Evolutionary conservation across 2,797 vertebrate species (phyloP).

Genomic region (Galago senegalensis): DNA sequence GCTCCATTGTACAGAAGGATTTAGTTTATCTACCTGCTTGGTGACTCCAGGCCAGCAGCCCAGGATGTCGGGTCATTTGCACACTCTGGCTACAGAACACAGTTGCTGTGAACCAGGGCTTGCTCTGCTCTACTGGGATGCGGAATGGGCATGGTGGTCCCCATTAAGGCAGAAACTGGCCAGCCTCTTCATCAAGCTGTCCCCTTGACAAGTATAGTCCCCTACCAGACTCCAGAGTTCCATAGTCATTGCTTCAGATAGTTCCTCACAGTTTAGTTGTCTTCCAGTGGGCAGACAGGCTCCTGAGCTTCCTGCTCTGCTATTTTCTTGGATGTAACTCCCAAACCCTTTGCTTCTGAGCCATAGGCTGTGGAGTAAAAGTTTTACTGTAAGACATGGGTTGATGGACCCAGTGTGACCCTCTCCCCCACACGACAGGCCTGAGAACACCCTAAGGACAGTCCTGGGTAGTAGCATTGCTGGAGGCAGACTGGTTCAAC

Average conservation of each 20-base stretch:
- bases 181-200: background rate
- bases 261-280: background rate
- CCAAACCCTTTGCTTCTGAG: background rate
- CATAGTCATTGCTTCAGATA: background rate
- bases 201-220: background rate
- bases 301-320: background rate
- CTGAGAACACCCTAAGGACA: background rate
- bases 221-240: background rate
- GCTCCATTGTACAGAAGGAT: background rate
- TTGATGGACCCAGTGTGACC: background rate
- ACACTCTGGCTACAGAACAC: background rate
- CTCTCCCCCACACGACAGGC: background rate
- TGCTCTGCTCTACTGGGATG: background rate
- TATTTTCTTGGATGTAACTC: background rate
- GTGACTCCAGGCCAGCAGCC: too few relatives aligned
- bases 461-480: background rate
- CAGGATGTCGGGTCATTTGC: background rate
- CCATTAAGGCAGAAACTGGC: background rate
- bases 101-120: background rate
- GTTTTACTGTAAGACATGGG: background rate
- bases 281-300: background rate
- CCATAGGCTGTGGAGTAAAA: background rate
- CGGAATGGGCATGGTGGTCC: background rate
- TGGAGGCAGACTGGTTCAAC: background rate
- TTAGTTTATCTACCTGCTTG: background rate